Evolutionary conservation across 2,797 vertebrate species (phyloP), one percentile per base, ranked within the genome.

Genomic region (Pyrocephalus nanus): DNA sequence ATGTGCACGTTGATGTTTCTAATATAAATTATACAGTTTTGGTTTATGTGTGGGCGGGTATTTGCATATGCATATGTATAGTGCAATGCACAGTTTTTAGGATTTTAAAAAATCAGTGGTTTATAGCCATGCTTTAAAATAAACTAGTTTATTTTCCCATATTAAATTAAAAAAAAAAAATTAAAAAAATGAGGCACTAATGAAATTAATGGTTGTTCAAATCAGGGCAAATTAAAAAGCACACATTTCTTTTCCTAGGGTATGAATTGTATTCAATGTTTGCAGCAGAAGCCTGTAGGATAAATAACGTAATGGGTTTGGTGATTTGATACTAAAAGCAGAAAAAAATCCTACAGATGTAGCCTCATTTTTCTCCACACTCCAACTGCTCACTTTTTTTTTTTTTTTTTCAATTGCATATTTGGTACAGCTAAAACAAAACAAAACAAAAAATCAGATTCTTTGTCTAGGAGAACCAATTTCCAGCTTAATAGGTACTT

Each of bases 301-400:
- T 95, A 98, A 98, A 98, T 97, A 97, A 96, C 97, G 96, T 97
- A 97, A 97, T 97, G 97, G 89, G 88, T 94, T 98, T 97, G 97
- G 96, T 96, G 97, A 97, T 97, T 97, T 97, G 96, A 94, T 97
- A 97, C 94, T 97, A 97, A 97, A 97, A 97, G 90, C 95, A 97
- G 94, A 97, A 96, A 95, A 97, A 97, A 98, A 97, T 97, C 87
- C 91, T 97, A 97, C 96, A 97, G 97, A 96, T 98, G 97, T 93
- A 97, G 96, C 80, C 88, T 97, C 83, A 73, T 96, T 98, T 96
- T 97, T 97, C 86, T 97, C 90, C 80, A 92, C 64, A 92, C 45
- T 96, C 86, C 97, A 97, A 97, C 87, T 96, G 91, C 94, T 97
- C 58, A 90, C 58, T 93, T 97, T 90, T 75, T 47, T 43, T 71